These are phyloP conservation scores for Zootermopsis nevadensis DNA, from an alignment of 2,888 invertebrate species.

Conservation along the genomic window DNA sequence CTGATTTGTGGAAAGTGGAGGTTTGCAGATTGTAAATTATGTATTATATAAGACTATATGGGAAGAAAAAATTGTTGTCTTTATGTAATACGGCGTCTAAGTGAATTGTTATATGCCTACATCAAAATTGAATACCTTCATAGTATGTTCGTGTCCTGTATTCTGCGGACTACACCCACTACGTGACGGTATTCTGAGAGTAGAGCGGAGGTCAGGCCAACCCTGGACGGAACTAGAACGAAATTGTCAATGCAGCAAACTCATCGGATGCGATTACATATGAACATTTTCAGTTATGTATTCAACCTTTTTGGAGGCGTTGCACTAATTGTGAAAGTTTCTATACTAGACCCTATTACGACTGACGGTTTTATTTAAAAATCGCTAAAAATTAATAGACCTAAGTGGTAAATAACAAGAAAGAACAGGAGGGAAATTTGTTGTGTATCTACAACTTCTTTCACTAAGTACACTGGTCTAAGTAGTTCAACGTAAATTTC, in stretches of 20 bases:
- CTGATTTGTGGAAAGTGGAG: not conserved
- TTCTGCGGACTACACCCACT: constrained; percentile 20
- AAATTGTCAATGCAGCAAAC: not conserved
- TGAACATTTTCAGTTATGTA: no score
- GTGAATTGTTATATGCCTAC: not conserved
- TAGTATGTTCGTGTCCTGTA: not conserved
- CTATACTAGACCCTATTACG: no score
- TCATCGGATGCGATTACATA: not conserved
- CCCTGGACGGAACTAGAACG: not conserved
- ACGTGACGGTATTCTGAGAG: constrained; percentile 14
- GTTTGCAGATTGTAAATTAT: constrained; percentile 14
- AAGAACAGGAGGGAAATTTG: no score
- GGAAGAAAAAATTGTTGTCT: not conserved
- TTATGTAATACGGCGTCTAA: not conserved
- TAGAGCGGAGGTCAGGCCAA: constrained; percentile 19
- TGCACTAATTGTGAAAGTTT: no score
- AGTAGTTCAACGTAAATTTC: no score
- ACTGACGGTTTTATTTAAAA: no score
- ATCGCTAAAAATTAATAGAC: no score
- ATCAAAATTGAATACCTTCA: constrained; percentile 4
- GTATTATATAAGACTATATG: not conserved
- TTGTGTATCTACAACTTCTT: no score
- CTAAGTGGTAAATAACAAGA: no score
- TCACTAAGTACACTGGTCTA: no score
- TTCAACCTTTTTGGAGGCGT: no score